Base-by-base conservation (phyloP, 2,888 invertebrate genomes). In the Caenorhabditis auriculariae region DNA sequence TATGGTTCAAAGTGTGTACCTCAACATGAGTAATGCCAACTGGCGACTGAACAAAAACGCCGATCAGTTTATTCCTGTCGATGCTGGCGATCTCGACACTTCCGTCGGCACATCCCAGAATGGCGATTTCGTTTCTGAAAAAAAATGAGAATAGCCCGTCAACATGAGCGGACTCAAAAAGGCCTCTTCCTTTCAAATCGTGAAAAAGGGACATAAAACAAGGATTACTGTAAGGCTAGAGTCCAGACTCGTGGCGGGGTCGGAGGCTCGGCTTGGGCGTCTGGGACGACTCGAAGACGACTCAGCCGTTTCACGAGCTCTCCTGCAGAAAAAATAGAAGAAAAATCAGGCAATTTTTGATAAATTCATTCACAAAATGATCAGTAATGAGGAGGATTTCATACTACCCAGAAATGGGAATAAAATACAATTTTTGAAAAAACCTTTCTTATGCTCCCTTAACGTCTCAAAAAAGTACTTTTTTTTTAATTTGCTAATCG, bases 41-140 rank as follows among this genome's bases (percentile, higher is more conserved):
- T 0, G 53, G 39, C 0, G 54, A 47, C 29, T 60, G 49, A 5
- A 51, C 54, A 52, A 60, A 66, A 3, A 71, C 44, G 12, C 66
- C 67, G 32, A 71, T 67, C 26, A 68, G 57, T 51, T 71, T 68
- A 29, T 67, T 60, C 4, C 71, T 29, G 0, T 51, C 51, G 3
- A 71, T 21, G 32, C 63, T 59, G 2, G 59, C 69, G 12, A 77
- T 59, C 54, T 77, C 73, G n/a, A 77, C 49, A 17, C 61, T 56
- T n/a, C 77, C 77, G 44, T 77, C 73, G 4, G 73, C 62, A 28
- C 74, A 77, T 24, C 77, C 77, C 4, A 77, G 24, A 0, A 62
- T 51, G 3, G 69, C 46, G 4, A 70, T 56, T 15, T 56, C 59
- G 5, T 60, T 32, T 15, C 75, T 67, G 51, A 50, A 62, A 56